Evolutionary conservation across 2,888 invertebrate species (phyloP).

Genomic region (Micoletzkya japonica): DNA sequence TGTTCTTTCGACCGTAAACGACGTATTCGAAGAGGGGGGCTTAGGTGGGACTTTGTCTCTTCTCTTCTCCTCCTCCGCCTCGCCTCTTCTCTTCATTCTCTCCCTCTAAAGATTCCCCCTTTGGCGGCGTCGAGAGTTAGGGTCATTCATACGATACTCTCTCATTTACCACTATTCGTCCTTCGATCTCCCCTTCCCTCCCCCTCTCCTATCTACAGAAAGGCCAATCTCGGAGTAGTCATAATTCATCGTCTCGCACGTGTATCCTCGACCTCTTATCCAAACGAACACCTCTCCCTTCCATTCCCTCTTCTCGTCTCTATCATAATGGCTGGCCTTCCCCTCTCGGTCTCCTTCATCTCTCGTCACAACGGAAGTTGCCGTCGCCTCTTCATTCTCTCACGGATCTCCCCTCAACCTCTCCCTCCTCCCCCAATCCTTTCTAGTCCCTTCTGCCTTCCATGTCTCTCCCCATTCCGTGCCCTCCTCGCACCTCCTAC

Average conservation of each 20-base stretch:
- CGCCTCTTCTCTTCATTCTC: slow-evolving; percentile 10
- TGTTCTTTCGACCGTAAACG: no score
- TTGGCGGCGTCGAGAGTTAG: background rate
- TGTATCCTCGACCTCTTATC: background rate
- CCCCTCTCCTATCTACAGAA: background rate
- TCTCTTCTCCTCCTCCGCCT: slow-evolving; percentile 5
- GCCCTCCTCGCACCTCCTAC: background rate
- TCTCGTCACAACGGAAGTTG: no score
- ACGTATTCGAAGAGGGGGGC: no score
- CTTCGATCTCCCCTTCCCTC: background rate
- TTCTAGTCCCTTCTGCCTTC: no score
- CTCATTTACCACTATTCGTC: slow-evolving; percentile 2
- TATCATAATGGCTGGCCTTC: no score
- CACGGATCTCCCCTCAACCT: background rate
- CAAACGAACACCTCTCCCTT: background rate
- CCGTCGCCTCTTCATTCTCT: no score
- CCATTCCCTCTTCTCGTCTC: background rate
- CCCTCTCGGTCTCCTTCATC: no score
- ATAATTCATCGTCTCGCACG: background rate
- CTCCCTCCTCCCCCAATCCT: slow-evolving; percentile 2
- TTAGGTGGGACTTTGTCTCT: background rate
- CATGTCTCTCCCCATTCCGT: no score
- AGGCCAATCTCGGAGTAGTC: background rate
- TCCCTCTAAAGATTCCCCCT: background rate
- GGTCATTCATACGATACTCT: background rate